Evolutionary conservation across 2,888 invertebrate genomes (phyloP).

Genomic region (Caenorhabditis macrosperma): DNA sequence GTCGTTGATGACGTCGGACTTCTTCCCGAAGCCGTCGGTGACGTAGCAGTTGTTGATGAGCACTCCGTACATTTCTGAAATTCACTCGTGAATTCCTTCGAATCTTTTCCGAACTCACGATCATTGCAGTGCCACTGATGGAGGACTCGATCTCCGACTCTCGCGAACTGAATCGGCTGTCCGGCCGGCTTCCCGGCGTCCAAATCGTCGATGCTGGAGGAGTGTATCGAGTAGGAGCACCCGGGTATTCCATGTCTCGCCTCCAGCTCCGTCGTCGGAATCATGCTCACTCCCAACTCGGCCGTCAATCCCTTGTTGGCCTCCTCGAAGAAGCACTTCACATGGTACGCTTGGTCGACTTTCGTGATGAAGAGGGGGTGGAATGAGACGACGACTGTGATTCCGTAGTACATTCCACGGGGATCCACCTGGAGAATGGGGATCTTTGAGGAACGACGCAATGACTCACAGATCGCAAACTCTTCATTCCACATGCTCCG

Average conservation of each 20-base stretch:
- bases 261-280: slow-evolving; percentile 80
- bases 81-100: neutral
- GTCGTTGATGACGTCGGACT: slow-evolving; percentile 78
- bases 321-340: slow-evolving; percentile 80
- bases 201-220: slow-evolving; percentile 73
- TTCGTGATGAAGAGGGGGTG: slow-evolving; percentile 80
- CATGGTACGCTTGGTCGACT: slow-evolving; percentile 80
- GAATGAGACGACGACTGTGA: slow-evolving; percentile 80
- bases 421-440: slow-evolving; percentile 76
- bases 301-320: slow-evolving; percentile 79
- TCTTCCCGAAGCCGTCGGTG: slow-evolving; percentile 79
- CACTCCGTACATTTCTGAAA: slow-evolving; percentile 80
- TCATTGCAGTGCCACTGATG: slow-evolving; percentile 80
- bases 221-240: slow-evolving; percentile 79
- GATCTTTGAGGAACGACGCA: neutral
- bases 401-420: slow-evolving; percentile 80
- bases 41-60: slow-evolving; percentile 80
- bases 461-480: slow-evolving; percentile 77
- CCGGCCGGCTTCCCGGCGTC: slow-evolving; percentile 74
- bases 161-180: slow-evolving; percentile 78
- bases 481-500: slow-evolving; percentile 80
- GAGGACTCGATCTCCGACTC: slow-evolving; percentile 79
- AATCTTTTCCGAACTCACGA: slow-evolving; percentile 68
- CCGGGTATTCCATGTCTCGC: slow-evolving; percentile 80
- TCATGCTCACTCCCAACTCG: slow-evolving; percentile 80